Conservation (phyloP, 2,888 invertebrate species). For the Melanotus villosus region DNA sequence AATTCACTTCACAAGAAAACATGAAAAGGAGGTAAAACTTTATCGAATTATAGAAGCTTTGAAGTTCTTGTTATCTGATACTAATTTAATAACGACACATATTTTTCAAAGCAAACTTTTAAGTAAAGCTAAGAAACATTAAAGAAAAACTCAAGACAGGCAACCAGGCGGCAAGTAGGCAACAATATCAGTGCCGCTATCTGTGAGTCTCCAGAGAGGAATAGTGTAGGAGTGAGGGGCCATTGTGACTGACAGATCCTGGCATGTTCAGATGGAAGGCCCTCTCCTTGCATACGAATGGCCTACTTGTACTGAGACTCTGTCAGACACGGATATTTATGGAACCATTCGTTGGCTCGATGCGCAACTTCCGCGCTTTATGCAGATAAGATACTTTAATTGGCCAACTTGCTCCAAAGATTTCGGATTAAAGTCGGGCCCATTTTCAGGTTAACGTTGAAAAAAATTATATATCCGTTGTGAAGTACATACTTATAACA, state of each 20-base stretch:
- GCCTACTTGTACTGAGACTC: constrained; percentile 66
- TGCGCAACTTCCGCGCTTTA: constrained; percentile 65
- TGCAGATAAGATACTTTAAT: constrained; percentile 68
- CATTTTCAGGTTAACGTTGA: constrained; percentile 13
- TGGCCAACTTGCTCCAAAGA: constrained; percentile 52
- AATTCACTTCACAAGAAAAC: no score
- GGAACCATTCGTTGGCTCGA: constrained; percentile 59
- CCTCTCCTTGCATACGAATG: constrained; percentile 67
- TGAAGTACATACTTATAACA: no score
- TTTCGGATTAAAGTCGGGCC: constrained; percentile 11
- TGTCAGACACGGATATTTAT: constrained; percentile 64
- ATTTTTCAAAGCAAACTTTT: constrained; percentile 2
- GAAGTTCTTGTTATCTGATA: not conserved
- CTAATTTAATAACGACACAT: not conserved
- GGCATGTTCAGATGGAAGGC: constrained; percentile 68
- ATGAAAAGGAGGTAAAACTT: no score
- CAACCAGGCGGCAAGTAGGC: constrained; percentile 42
- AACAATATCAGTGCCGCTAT: constrained; percentile 56
- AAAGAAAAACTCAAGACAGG: constrained; percentile 41
- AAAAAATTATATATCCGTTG: no score
- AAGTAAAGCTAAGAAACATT: constrained; percentile 29
- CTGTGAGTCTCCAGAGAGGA: constrained; percentile 61
- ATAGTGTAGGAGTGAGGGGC: constrained; percentile 62
- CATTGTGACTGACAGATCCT: constrained; percentile 69
- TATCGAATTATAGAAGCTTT: no score